A percentile compares a stretch with the other conserved stretches of the same genome.
These are phyloP conservation scores for Dynastes tityus DNA, from an alignment of 2,888 invertebrate species.

Conservation along the genomic window DNA sequence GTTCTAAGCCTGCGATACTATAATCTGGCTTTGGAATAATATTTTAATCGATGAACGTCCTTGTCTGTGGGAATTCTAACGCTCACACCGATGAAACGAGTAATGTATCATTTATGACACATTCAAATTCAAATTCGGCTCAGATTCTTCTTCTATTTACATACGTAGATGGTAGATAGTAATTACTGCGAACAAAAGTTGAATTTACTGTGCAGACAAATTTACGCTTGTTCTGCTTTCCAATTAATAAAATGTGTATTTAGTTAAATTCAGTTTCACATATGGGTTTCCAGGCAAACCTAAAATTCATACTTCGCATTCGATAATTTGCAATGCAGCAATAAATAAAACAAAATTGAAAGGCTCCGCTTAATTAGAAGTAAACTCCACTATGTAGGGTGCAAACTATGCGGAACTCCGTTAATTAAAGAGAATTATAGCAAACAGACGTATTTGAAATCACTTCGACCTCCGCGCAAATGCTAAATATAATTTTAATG, in stretches of 20 bases:
- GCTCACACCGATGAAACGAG: no score
- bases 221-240: background rate
- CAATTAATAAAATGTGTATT: conserved; percentile 15
- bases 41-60: no score
- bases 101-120: no score
- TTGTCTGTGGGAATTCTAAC: no score
- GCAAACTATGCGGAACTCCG: background rate
- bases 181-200: conserved; percentile 15
- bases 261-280: conserved; percentile 14
- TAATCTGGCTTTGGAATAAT: no score
- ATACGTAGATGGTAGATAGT: background rate
- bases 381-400: background rate
- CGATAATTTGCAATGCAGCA: conserved; percentile 2
- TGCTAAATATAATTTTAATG: background rate
- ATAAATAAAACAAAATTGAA: conserved; percentile 14
- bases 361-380: conserved; percentile 6
- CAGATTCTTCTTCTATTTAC: background rate
- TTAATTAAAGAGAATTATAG: conserved; percentile 18
- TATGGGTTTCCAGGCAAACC: background rate
- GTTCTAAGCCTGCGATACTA: no score
- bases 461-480: background rate
- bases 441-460: conserved; percentile 6
- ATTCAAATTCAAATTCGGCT: no score
- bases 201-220: background rate
- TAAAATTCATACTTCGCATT: conserved; percentile 5